These are phyloP conservation scores for Pandemis corylana DNA, from an alignment of 2,888 invertebrate genomes.

Conservation along the genomic window DNA sequence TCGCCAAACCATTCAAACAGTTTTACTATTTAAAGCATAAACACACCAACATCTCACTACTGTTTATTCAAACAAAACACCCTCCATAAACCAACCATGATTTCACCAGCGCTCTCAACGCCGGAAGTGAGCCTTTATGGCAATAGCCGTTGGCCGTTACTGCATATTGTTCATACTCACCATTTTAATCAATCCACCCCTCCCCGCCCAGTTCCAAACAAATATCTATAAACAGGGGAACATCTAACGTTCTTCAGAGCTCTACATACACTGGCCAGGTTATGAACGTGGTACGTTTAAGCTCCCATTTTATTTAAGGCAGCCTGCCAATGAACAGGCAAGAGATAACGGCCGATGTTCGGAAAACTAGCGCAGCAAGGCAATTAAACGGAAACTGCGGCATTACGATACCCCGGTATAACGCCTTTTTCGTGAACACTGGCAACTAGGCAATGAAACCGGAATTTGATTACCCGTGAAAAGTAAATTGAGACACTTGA, in stretches of 20 bases:
- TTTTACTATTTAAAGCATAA: constrained; percentile 10
- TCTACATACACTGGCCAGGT: constrained; percentile 38
- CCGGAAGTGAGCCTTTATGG: constrained; percentile 50
- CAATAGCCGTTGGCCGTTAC: constrained; percentile 50
- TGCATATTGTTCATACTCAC: constrained; percentile 50
- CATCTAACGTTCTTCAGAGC: constrained; percentile 22
- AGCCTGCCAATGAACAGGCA: constrained; percentile 63
- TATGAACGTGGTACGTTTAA: constrained; percentile 57
- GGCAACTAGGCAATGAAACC: constrained; percentile 7
- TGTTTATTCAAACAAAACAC: constrained; percentile 28
- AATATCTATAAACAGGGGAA: constrained; percentile 38
- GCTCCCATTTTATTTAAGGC: constrained; percentile 68
- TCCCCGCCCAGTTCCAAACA: constrained; percentile 17
- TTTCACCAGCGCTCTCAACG: constrained; percentile 43
- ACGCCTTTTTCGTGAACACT: constrained; percentile 31
- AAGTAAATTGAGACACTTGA: not conserved
- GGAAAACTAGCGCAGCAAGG: constrained; percentile 50
- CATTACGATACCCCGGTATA: constrained; percentile 44
- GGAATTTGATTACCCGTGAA: not conserved
- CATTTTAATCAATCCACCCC: constrained; percentile 45
- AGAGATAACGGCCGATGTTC: constrained; percentile 48
- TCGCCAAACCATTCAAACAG: not conserved
- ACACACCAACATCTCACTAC: constrained; percentile 2
- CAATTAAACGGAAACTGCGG: constrained; percentile 51
- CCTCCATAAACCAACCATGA: constrained; percentile 39